Conservation (phyloP, 2,797 vertebrate species). For the Mionectes olivaceus region DNA sequence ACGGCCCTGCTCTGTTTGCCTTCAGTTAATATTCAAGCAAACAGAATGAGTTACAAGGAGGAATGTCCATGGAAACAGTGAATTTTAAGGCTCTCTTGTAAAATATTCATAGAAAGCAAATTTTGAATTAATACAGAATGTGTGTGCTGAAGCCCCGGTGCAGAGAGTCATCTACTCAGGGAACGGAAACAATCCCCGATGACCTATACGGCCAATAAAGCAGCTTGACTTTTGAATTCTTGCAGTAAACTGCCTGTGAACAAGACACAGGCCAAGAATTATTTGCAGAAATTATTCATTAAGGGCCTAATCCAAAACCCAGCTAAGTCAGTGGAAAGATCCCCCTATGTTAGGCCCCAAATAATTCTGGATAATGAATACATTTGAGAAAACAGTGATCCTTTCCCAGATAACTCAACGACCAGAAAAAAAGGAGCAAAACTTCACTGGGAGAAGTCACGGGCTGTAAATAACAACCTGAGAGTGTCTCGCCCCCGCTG, state of each 20-base stretch:
- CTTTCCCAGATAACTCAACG: slow-evolving; percentile 38
- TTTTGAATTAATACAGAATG: slow-evolving; percentile 70
- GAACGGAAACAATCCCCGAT: slow-evolving; percentile 63
- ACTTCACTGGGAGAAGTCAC: neutral
- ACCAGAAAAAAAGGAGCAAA: slow-evolving; percentile 12
- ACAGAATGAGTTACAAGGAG: slow-evolving; percentile 46
- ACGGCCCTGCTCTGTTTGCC: slow-evolving; percentile 27
- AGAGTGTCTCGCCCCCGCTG: neutral
- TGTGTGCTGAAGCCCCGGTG: slow-evolving; percentile 48
- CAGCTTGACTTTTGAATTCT: slow-evolving; percentile 69
- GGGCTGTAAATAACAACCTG: neutral
- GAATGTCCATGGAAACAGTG: slow-evolving; percentile 64
- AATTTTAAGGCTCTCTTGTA: slow-evolving; percentile 65
- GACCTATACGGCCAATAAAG: slow-evolving; percentile 68
- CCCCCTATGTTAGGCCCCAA: slow-evolving; percentile 50
- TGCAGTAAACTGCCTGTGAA: slow-evolving; percentile 71
- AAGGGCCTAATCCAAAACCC: slow-evolving; percentile 67
- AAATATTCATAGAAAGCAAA: slow-evolving; percentile 74
- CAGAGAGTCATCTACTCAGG: slow-evolving; percentile 64
- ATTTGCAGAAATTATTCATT: slow-evolving; percentile 72
- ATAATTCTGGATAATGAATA: slow-evolving; percentile 71
- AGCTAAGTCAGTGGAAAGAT: slow-evolving; percentile 66
- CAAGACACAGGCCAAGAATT: slow-evolving; percentile 67
- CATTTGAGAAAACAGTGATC: slow-evolving; percentile 65
- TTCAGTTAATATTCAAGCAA: slow-evolving; percentile 55